Conservation (phyloP, 1,140 invertebrate species). For the Magallana ariakensis region DNA sequence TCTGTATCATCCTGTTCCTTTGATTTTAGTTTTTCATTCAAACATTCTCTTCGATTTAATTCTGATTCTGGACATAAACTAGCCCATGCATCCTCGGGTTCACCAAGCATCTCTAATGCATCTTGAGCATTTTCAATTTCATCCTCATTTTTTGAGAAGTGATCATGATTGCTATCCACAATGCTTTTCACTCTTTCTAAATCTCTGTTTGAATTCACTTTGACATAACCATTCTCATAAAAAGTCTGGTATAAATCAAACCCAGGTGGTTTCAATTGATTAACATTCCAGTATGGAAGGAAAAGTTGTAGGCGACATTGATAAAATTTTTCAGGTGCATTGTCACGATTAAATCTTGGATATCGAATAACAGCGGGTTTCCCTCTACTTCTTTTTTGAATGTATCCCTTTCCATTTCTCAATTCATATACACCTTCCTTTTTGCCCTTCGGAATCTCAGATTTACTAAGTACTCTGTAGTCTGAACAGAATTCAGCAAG, state of each 20-base stretch:
- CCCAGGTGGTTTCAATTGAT: not conserved
- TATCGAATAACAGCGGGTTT: too few relatives aligned
- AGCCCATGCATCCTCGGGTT: constrained; percentile 33
- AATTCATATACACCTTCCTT: too few relatives aligned
- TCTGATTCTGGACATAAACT: constrained; percentile 33
- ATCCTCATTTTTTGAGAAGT: constrained; percentile 8
- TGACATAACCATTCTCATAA: not conserved
- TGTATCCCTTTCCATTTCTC: too few relatives aligned
- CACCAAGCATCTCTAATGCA: not conserved
- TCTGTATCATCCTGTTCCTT: too few relatives aligned
- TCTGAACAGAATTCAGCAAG: constrained; percentile 49
- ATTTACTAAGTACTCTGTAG: too few relatives aligned
- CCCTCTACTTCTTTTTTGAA: constrained; percentile 25
- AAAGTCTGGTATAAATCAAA: constrained; percentile 1
- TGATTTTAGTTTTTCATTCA: not conserved
- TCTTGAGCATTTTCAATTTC: constrained; percentile 1
- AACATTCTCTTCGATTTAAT: constrained; percentile 1
- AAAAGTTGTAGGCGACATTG: not conserved
- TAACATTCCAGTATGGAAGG: not conserved
- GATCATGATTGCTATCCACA: not conserved
- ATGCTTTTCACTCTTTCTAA: not conserved
- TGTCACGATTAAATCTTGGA: too few relatives aligned
- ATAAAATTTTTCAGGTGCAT: too few relatives aligned
- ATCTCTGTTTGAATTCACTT: not conserved
- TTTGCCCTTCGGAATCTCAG: too few relatives aligned